Conservation (phyloP, 2,888 invertebrate genomes). For the Tetranychus piercei region DNA sequence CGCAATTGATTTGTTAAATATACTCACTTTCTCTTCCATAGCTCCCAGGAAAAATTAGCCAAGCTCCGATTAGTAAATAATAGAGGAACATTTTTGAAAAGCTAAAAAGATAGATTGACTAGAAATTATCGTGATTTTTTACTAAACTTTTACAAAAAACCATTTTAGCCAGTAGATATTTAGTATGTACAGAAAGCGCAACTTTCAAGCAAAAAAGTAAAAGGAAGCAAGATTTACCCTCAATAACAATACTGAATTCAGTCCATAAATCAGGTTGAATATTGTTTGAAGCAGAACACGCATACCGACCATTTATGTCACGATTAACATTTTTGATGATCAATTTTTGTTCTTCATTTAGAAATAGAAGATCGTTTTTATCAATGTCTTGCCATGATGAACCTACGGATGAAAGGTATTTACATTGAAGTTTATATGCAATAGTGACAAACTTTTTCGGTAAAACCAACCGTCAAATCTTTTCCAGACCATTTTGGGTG, state of each 20-base stretch:
- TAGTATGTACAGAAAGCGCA: background rate
- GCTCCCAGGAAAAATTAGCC: background rate
- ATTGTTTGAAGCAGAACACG: background rate
- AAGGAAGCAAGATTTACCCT: background rate
- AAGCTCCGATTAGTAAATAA: background rate
- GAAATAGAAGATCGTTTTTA: background rate
- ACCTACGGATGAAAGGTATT: background rate
- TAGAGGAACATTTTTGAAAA: background rate
- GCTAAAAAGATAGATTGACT: no score
- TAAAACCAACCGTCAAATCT: background rate
- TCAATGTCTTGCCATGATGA: background rate
- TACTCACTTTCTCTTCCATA: background rate
- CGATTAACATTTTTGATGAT: background rate
- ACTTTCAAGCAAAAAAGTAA: background rate
- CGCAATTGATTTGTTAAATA: background rate
- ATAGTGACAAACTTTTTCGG: background rate
- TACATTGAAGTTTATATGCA: background rate
- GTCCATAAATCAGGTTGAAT: background rate
- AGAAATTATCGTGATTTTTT: background rate
- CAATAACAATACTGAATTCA: background rate
- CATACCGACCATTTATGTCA: background rate
- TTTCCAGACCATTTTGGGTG: background rate
- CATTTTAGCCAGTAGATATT: background rate
- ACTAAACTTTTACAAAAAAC: background rate
- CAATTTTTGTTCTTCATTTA: background rate